Conservation (phyloP, 2,888 invertebrate genomes). For the Xestia sexstrigata region DNA sequence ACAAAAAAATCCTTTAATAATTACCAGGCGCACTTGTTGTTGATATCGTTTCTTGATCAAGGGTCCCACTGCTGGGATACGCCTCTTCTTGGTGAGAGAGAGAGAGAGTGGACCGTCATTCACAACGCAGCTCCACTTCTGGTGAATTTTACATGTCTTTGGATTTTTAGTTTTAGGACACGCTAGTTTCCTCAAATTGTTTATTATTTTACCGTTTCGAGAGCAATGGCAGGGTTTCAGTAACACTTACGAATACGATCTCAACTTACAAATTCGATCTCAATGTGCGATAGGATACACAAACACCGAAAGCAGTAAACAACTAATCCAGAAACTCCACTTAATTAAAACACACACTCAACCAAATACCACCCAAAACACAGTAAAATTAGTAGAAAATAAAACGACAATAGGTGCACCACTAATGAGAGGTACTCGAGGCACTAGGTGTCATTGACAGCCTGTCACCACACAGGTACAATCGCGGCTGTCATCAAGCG, state of each 20-base stretch:
- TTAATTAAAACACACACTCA: background rate
- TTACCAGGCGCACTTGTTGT: background rate
- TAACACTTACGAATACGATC: no score
- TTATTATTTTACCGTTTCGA: background rate
- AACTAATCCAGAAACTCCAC: background rate
- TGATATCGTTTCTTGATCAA: background rate
- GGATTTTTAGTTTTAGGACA: background rate
- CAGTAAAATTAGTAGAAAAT: constrained; percentile 43
- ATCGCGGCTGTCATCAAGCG: constrained; percentile 40
- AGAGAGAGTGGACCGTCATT: background rate
- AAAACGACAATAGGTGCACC: constrained; percentile 44
- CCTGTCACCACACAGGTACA: constrained; percentile 53
- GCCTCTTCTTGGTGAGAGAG: background rate
- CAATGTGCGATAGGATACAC: background rate
- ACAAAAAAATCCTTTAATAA: background rate
- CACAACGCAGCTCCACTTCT: background rate
- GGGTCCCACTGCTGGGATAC: background rate
- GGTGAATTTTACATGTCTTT: background rate
- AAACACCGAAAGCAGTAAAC: background rate
- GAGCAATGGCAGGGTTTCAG: background rate
- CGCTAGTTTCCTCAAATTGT: background rate
- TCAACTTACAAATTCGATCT: no score
- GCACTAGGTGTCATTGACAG: constrained; percentile 65
- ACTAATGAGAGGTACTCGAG: constrained; percentile 50
- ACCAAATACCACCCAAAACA: constrained; percentile 4